Evolutionary conservation across 2,113 vertebrate species (phyloP).

Genomic region (Zosterops japonicus): DNA sequence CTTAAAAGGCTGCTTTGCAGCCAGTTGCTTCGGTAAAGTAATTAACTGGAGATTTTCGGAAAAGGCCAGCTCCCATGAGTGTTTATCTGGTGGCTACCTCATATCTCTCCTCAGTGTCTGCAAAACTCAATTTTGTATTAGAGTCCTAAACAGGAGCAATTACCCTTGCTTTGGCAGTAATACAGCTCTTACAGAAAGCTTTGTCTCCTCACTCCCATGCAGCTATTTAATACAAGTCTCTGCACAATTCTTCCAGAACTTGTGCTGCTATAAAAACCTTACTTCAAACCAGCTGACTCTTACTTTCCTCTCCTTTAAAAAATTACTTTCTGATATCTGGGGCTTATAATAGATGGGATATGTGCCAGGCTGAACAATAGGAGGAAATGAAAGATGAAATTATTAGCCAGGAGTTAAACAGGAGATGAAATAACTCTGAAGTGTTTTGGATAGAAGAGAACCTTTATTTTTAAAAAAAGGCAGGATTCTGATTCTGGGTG

Average conservation of each 20-base stretch:
- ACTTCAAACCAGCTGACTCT: constrained; percentile 63
- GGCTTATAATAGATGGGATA: constrained; percentile 66
- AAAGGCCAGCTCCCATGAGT: not conserved
- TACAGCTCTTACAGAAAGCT: constrained; percentile 5
- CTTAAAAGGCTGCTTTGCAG: not conserved
- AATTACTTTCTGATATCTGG: constrained; percentile 63
- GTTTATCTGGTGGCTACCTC: not conserved
- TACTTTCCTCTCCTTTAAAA: constrained; percentile 49
- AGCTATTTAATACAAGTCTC: not conserved
- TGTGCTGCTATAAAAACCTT: constrained; percentile 38
- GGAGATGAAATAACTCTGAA: constrained; percentile 62
- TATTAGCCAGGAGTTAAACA: constrained; percentile 54
- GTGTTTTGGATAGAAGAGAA: not conserved
- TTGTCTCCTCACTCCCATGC: constrained; percentile 5
- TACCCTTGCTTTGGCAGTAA: not conserved
- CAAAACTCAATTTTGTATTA: not conserved
- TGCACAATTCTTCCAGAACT: not conserved
- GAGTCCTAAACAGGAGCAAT: not conserved
- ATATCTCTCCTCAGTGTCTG: not conserved
- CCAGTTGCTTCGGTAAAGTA: not conserved
- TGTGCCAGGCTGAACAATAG: constrained; percentile 57
- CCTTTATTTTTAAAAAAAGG: constrained; percentile 6
- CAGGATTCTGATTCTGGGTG: constrained; percentile 11
- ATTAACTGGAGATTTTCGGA: constrained; percentile 5
- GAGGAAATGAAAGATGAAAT: constrained; percentile 70